Evolutionary conservation across 2,113 vertebrate species (phyloP).

Genomic region (Grallaria varia): DNA sequence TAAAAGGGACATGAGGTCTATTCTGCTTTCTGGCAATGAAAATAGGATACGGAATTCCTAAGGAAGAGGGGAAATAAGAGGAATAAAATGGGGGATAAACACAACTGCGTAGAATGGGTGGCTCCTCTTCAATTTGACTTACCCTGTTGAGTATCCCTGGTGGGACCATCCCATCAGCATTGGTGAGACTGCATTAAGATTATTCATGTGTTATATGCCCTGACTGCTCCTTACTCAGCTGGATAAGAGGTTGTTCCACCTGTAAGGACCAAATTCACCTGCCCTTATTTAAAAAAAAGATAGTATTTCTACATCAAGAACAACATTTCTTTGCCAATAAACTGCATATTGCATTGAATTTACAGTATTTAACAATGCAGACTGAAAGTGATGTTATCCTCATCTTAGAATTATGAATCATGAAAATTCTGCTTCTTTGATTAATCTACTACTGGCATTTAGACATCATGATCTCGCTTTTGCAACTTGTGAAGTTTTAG

Average conservation of each 20-base stretch:
- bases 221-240: neutral
- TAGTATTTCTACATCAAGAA: neutral
- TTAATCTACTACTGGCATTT: constrained; percentile 63
- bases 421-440: constrained; percentile 37
- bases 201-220: neutral
- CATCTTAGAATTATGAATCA: constrained; percentile 48
- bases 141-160: neutral
- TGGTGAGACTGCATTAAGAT: neutral
- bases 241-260: neutral
- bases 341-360: neutral
- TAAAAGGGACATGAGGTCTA: neutral
- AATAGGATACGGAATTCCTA: neutral
- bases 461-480: constrained; percentile 38
- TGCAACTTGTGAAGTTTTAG: constrained; percentile 62
- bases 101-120: neutral
- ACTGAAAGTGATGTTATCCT: neutral
- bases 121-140: neutral
- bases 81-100: neutral
- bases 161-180: rapidly evolving
- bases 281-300: neutral
- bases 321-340: constrained; percentile 34
- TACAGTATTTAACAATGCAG: neutral
- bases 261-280: neutral
- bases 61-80: neutral
- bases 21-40: neutral